A percentile compares a stretch with the other conserved stretches of the same genome.
Evolutionary conservation across 2,113 vertebrate genomes (phyloP).

Genomic region (Budorcas taxicolor): DNA sequence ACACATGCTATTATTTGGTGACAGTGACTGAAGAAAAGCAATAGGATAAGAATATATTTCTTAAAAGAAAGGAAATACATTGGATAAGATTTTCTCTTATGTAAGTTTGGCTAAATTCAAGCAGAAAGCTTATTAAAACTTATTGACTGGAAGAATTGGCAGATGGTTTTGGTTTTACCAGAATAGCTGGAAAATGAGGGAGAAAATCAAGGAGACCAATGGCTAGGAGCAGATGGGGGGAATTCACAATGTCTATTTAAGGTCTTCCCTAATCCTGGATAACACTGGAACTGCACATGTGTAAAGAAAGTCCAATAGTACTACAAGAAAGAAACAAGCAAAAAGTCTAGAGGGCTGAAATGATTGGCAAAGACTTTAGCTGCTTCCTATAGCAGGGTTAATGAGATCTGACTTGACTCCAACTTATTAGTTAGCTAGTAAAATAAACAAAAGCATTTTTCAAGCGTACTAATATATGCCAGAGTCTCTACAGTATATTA

Average conservation of each 20-base stretch:
- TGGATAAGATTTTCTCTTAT: neutral
- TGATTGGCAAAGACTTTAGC: neutral
- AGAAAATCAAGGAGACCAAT: neutral
- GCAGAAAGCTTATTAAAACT: neutral
- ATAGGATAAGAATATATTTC: neutral
- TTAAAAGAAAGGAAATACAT: neutral
- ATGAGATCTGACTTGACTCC: neutral
- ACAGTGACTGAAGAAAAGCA: neutral
- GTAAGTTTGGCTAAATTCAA: neutral
- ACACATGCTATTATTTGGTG: neutral
- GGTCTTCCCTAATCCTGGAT: neutral
- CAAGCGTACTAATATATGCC: neutral
- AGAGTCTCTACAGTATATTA: neutral
- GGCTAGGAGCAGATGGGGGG: fast-evolving
- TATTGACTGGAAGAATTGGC: neutral
- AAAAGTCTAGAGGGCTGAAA: neutral
- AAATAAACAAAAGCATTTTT: neutral
- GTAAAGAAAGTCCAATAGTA: neutral
- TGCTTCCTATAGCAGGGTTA: neutral
- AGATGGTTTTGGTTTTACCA: neutral
- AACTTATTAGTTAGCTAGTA: neutral
- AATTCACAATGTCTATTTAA: neutral
- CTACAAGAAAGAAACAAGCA: neutral
- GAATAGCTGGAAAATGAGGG: neutral
- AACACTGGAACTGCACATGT: neutral